Evolutionary conservation across 2,888 invertebrate genomes (phyloP).

Genomic region (Gisinianus flammeolus): DNA sequence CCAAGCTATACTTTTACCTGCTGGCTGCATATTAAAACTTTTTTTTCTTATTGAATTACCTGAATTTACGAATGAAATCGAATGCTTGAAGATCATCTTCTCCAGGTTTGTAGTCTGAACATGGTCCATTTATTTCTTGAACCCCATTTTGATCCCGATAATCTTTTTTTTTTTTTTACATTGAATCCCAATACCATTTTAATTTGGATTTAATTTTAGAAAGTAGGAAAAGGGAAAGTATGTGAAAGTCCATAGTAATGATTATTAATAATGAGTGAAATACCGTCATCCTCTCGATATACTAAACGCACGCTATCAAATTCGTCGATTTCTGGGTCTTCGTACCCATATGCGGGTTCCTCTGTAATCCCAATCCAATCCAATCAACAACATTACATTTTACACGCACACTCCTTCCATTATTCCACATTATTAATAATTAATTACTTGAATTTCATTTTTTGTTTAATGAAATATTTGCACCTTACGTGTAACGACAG

Average conservation of each 20-base stretch:
- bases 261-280: too few relatives aligned
- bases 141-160: constrained; percentile 49
- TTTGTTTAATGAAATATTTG: not conserved
- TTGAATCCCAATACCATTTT: too few relatives aligned
- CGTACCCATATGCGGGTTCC: constrained; percentile 51
- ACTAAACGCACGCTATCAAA: constrained; percentile 58
- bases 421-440: not conserved
- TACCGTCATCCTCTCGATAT: constrained; percentile 57
- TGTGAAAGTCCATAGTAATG: too few relatives aligned
- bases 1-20: not conserved
- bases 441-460: not conserved
- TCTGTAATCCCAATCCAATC: constrained; percentile 25
- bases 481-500: constrained; percentile 41
- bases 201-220: too few relatives aligned
- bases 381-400: not conserved
- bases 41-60: constrained; percentile 59
- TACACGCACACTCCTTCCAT: too few relatives aligned
- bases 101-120: constrained; percentile 69
- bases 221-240: too few relatives aligned
- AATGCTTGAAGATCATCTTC: constrained; percentile 81
- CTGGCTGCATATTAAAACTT: not conserved
- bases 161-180: constrained; percentile 41
- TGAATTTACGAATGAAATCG: constrained; percentile 80
- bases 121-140: constrained; percentile 63
- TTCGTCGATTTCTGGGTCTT: constrained; percentile 57